A percentile compares a stretch with the other conserved stretches of the same genome.
These are phyloP conservation scores for Mola mola DNA, from an alignment of 2,113 vertebrate genomes.

Conservation along the genomic window DNA sequence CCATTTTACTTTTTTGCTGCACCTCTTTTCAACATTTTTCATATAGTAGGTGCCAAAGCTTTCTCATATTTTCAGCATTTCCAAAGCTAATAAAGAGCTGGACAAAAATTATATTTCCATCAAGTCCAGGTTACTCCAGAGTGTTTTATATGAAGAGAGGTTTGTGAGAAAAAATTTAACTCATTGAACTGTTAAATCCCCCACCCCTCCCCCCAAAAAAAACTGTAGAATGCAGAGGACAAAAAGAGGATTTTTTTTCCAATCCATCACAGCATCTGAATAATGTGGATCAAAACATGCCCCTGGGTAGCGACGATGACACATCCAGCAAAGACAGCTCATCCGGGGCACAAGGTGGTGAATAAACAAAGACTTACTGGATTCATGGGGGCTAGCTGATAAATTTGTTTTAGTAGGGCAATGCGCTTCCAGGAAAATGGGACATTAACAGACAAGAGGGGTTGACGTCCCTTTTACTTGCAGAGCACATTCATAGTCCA, in stretches of 20 bases:
- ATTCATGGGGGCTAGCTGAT: constrained; percentile 19
- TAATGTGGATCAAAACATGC: constrained; percentile 45
- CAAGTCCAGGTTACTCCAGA: background rate
- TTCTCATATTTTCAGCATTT: background rate
- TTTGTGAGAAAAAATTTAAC: background rate
- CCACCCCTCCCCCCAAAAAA: too few species aligned
- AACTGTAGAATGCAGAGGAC: background rate
- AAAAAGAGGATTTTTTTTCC: constrained; percentile 11
- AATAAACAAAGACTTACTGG: constrained; percentile 38
- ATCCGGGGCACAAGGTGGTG: constrained; percentile 35
- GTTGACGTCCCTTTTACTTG: constrained; percentile 1
- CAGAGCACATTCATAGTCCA: constrained; percentile 19
- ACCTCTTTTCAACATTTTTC: background rate
- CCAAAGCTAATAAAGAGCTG: background rate
- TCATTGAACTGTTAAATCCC: background rate
- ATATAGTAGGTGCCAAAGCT: background rate
- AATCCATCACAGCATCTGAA: constrained; percentile 17
- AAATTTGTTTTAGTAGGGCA: constrained; percentile 5
- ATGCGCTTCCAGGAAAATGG: constrained; percentile 53
- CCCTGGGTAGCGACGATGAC: constrained; percentile 31
- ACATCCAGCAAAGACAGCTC: constrained; percentile 50
- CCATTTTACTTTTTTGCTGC: background rate
- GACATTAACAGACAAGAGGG: constrained; percentile 20
- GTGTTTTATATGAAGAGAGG: background rate
- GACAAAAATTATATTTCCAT: background rate